These are phyloP conservation scores for Drosophila affinis DNA, from an alignment of 2,888 invertebrate genomes.

Conservation along the genomic window DNA sequence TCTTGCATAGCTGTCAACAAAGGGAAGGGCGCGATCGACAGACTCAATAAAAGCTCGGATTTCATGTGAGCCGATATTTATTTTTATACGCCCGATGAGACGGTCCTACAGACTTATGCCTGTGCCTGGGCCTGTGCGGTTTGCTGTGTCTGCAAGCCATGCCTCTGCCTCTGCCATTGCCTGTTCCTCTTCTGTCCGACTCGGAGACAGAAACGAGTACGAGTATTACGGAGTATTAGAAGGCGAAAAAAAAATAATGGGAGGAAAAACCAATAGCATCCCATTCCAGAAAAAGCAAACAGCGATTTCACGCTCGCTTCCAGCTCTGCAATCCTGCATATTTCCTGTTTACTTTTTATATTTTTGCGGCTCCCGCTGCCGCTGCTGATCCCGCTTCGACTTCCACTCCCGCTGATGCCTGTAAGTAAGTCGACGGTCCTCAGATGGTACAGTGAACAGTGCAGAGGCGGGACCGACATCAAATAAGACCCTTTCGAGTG, in stretches of 20 bases:
- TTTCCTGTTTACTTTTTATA: constrained; percentile 69
- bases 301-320: constrained; percentile 58
- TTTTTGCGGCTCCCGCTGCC: constrained; percentile 23
- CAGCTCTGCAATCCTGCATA: constrained; percentile 54
- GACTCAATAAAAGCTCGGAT: constrained; percentile 73
- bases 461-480: constrained; percentile 6
- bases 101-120: constrained; percentile 2
- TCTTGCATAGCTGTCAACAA: constrained; percentile 49
- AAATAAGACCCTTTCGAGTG: constrained; percentile 28
- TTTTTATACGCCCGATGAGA: constrained; percentile 57
- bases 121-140: constrained; percentile 21
- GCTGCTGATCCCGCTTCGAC: too few species aligned
- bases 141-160: constrained; percentile 41
- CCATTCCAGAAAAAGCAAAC: constrained; percentile 46
- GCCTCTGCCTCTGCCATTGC: not conserved
- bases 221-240: constrained; percentile 4
- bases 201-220: not conserved
- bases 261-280: constrained; percentile 2
- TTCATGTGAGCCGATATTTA: constrained; percentile 69
- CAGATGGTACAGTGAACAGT: constrained; percentile 38
- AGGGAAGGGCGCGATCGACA: constrained; percentile 65
- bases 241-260: constrained; percentile 17
- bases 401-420: constrained; percentile 9
- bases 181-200: not conserved
- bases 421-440: constrained; percentile 63